These are phyloP conservation scores for Chondrilla cf. caribensis DNA, from an alignment of 37 sponge, comb jelly and placozoan species.

Conservation along the genomic window DNA sequence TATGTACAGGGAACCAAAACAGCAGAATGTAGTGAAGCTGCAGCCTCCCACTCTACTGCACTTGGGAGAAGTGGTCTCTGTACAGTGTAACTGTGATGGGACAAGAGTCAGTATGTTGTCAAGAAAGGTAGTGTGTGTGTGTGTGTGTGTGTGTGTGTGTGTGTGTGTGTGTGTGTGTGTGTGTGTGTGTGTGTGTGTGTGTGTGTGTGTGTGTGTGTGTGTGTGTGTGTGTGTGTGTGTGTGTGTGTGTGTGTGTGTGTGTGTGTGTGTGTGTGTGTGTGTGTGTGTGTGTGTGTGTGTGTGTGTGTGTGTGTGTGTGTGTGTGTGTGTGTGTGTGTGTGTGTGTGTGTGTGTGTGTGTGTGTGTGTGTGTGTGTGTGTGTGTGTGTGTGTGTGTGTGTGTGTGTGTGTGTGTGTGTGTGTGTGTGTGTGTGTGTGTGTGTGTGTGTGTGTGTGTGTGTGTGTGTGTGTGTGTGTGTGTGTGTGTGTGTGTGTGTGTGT, in stretches of 20 bases:
- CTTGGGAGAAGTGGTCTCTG: constrained; percentile 27
- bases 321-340: not conserved
- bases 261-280: not conserved
- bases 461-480: not conserved
- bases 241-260: not conserved
- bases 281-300: not conserved
- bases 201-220: not conserved
- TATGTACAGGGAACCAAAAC: constrained; percentile 66
- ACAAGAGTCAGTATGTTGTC: constrained; percentile 54
- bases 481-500: not conserved
- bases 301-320: not conserved
- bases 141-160: too few species aligned
- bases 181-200: not conserved
- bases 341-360: not conserved
- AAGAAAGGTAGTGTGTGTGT: constrained; percentile 23
- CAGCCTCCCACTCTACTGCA: constrained; percentile 1
- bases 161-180: not conserved
- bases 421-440: not conserved
- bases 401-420: not conserved
- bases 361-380: not conserved
- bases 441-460: not conserved
- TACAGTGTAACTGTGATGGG: constrained; percentile 72
- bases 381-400: not conserved
- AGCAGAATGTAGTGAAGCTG: constrained; percentile 23
- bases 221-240: not conserved